Percentiles rank a stretch among this genome's conserved stretches.
These are phyloP conservation scores for Odontocolon sp. DNA, from an alignment of 2,888 invertebrate species.

Conservation along the genomic window DNA sequence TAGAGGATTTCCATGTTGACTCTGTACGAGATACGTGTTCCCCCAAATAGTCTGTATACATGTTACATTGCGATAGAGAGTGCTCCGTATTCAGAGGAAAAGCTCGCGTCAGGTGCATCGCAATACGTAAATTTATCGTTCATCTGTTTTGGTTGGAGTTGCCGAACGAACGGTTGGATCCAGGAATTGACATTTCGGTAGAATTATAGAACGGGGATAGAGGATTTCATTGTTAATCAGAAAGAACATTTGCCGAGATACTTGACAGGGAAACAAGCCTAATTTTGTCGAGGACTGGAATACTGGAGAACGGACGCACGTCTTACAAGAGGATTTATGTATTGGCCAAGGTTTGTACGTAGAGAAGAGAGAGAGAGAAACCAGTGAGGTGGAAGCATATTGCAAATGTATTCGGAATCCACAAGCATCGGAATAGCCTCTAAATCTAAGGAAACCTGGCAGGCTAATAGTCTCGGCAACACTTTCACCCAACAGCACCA, in stretches of 20 bases:
- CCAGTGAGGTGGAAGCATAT: conserved; percentile 53
- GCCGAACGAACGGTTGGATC: neutral
- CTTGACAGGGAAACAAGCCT: neutral
- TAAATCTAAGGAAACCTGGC: conserved; percentile 66
- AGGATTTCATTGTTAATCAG: conserved; percentile 49
- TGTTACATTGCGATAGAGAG: conserved; percentile 15
- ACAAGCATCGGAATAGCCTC: conserved; percentile 65
- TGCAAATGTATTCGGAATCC: conserved; percentile 66
- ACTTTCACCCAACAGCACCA: conserved; percentile 52
- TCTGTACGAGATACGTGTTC: conserved; percentile 48
- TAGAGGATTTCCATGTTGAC: conserved; percentile 60
- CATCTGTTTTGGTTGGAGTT: conserved; percentile 19
- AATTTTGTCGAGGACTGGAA: conserved; percentile 17
- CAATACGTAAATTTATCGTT: conserved; percentile 54
- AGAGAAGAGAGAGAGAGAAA: conserved; percentile 21
- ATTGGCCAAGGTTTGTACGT: conserved; percentile 35
- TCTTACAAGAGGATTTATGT: conserved; percentile 57
- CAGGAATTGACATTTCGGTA: conserved; percentile 30
- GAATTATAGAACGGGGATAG: conserved; percentile 23
- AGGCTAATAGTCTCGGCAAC: conserved; percentile 65
- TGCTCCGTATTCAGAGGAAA: conserved; percentile 19
- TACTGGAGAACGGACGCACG: conserved; percentile 38
- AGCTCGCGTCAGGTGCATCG: conserved; percentile 36
- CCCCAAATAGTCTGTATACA: conserved; percentile 18
- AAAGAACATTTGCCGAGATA: neutral